Evolutionary conservation across 2,888 invertebrate genomes (phyloP), one percentile per base, ranked within the genome.

Genomic region (Ophion obscuratus): DNA sequence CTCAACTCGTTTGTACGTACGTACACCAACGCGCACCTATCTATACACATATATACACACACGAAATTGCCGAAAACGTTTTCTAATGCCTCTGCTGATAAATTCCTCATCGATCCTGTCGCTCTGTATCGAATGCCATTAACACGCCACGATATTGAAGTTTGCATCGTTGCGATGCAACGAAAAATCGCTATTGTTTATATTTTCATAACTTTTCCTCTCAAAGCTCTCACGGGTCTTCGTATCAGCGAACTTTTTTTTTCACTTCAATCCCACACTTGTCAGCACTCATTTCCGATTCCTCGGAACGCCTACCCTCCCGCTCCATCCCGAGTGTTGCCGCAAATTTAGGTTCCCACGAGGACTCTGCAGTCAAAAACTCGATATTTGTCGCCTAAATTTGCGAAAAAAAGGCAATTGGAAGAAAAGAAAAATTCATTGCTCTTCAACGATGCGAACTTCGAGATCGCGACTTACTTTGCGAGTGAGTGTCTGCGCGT

Each of bases 41-140:
- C 47, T 10, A 14, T 47, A 11, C 47, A 47, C 14, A 3, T 31
- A 70, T 40, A 67, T 27, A 68, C 53, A 83, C 57, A 74, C 64
- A 79, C 75, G 61, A 74, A 84, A 76, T 4, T 82, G 83, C 77
- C 77, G 67, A 81, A 83, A 73, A 61, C 70, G 75, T 67, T 84
- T 78, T 68, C 80, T 71, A 73, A 79, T 75, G 86, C 85, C 68
- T 78, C 7, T 87, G 87, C 87, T 87, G 84, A 87, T 87, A 73
- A 88, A 87, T 66, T 40, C 77, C 53, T 62, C 64, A 40, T 70
- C 85, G 84, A 77, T 86, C 82, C 86, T 87, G 61, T 76, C 64
- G 80, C 81, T 83, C 67, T 86, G 73, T 53, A 85, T 80, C 79
- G 66, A 83, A 80, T 53, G 14, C 14, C 53, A 53, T 53, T 53